These are phyloP conservation scores for Calcarius lapponicus DNA, from an alignment of 2,797 vertebrate genomes.

Conservation along the genomic window DNA sequence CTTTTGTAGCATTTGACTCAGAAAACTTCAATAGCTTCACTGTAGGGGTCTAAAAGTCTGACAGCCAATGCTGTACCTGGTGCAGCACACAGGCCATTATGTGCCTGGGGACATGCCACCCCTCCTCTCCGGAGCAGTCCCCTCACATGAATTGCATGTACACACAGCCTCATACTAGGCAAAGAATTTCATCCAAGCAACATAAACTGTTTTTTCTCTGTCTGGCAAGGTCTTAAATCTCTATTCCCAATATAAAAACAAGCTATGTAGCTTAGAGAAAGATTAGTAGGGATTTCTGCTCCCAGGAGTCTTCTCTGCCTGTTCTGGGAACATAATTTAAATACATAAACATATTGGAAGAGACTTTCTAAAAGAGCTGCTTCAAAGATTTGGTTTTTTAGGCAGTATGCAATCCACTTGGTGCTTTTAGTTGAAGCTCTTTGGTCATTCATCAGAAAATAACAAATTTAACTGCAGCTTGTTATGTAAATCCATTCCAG, in stretches of 20 bases:
- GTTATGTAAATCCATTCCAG: constrained; percentile 1
- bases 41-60: not conserved
- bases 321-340: not conserved
- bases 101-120: not conserved
- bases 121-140: not conserved
- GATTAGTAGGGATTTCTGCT: not conserved
- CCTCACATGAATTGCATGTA: not conserved
- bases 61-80: not conserved
- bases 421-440: not conserved
- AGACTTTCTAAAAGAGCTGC: not conserved
- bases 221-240: not conserved
- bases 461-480: constrained; percentile 12
- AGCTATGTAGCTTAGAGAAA: not conserved
- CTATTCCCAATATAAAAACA: not conserved
- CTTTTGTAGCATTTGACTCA: not conserved
- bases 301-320: not conserved
- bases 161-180: not conserved
- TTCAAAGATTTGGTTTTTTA: not conserved
- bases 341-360: not conserved
- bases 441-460: not conserved
- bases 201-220: not conserved
- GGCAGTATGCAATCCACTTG: not conserved
- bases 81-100: not conserved
- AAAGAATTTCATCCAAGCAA: not conserved
- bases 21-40: not conserved